Conservation (phyloP, 2,113 vertebrate species). For the Hylia prasina region DNA sequence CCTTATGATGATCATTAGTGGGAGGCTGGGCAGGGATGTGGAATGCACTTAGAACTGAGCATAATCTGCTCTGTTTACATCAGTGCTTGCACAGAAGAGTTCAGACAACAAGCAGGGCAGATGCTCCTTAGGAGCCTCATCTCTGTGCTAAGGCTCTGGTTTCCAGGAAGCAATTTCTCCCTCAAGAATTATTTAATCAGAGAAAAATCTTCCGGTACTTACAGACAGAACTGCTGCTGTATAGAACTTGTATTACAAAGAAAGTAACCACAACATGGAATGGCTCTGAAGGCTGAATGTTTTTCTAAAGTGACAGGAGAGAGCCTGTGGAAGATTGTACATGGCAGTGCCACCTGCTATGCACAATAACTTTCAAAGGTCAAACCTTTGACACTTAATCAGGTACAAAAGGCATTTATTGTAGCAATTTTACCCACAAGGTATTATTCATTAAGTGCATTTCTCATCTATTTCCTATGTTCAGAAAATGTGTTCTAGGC, state of each 20-base stretch:
- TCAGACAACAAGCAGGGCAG: constrained; percentile 14
- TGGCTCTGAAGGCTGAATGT: background rate
- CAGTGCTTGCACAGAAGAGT: background rate
- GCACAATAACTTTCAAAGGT: background rate
- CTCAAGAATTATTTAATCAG: constrained; percentile 63
- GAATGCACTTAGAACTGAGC: background rate
- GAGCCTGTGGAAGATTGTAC: background rate
- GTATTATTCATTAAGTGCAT: background rate
- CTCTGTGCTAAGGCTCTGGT: constrained; percentile 30
- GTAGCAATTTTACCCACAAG: background rate
- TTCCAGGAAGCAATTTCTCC: constrained; percentile 60
- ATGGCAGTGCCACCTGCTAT: background rate
- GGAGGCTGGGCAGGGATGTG: background rate
- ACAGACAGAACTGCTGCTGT: constrained; percentile 15
- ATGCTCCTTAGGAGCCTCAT: constrained; percentile 8
- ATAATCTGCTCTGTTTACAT: background rate
- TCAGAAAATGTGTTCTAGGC: background rate
- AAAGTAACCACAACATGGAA: background rate
- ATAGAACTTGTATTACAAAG: background rate
- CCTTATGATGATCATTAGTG: background rate
- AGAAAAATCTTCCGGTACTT: constrained; percentile 48
- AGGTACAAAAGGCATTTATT: background rate
- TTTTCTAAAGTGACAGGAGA: background rate
- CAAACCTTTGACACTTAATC: background rate
- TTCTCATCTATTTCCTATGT: background rate